Evolutionary conservation across 1,140 invertebrate species (phyloP).

Genomic region (Micrasema minimum): DNA sequence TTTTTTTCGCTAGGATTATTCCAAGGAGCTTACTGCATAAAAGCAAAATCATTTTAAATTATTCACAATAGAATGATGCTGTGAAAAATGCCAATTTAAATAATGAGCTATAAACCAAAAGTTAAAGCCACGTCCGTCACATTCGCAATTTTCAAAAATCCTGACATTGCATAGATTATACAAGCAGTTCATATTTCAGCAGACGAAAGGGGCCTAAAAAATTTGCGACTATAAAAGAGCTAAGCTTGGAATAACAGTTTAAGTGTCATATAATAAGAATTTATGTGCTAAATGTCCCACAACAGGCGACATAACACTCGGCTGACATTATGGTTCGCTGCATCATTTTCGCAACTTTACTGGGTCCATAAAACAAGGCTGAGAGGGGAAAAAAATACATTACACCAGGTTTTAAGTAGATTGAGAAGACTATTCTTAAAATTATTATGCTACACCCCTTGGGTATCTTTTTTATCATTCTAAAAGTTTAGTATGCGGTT

Average conservation of each 20-base stretch:
- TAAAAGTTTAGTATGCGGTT: too few species aligned
- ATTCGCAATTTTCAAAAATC: too few species aligned
- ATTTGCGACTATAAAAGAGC: constrained; percentile 16
- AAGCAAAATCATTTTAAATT: too few species aligned
- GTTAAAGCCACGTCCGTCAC: too few species aligned
- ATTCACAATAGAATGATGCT: too few species aligned
- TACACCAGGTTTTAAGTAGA: constrained; percentile 19
- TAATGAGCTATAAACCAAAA: too few species aligned
- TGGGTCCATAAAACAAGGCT: constrained; percentile 23
- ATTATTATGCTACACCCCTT: too few species aligned
- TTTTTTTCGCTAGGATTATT: too few species aligned
- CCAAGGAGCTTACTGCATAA: too few species aligned
- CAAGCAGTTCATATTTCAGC: constrained; percentile 9
- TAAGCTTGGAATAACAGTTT: constrained; percentile 30
- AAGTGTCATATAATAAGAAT: constrained; percentile 52
- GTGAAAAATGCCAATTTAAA: too few species aligned
- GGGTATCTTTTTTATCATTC: too few species aligned
- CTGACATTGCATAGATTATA: constrained; percentile 4
- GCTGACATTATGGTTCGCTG: constrained; percentile 32
- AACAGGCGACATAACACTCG: constrained; percentile 37
- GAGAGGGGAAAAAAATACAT: neutral
- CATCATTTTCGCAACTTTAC: constrained; percentile 18
- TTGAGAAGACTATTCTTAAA: constrained; percentile 2
- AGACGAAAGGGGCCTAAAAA: constrained; percentile 7
- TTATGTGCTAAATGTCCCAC: constrained; percentile 49